phyloP scores from a whole-genome alignment of 2,113 vertebrate genomes.

The Pseudorectes ferrugineus region DNA sequence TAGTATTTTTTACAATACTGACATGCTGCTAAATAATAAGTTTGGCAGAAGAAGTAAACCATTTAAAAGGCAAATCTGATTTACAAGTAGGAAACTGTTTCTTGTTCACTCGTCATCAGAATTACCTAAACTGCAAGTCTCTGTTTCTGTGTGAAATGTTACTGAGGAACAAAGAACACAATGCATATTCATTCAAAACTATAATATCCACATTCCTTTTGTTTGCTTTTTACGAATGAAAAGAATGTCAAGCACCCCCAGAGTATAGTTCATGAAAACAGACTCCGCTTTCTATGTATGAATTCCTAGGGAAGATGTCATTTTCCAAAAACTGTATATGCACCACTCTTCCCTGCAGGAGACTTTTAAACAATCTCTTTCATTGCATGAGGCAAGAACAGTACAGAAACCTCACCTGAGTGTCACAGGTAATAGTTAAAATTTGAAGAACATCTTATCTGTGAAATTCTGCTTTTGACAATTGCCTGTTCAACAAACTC shows the following conservation, averaged over 20 bases:
- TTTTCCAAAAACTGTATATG: neutral
- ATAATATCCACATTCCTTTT: neutral
- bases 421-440: neutral
- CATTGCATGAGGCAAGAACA: neutral
- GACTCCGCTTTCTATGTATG: neutral
- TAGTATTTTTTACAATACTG: neutral
- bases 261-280: neutral
- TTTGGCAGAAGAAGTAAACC: neutral
- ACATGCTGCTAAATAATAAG: neutral
- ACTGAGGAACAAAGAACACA: neutral
- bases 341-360: neutral
- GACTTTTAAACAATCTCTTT: neutral
- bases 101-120: neutral
- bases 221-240: neutral
- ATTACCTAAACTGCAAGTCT: neutral
- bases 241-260: neutral
- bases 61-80: neutral
- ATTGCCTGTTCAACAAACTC: neutral
- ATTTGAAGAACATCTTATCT: neutral
- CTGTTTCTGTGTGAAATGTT: neutral
- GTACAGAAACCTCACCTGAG: neutral
- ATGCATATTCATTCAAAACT: neutral
- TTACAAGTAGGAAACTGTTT: neutral
- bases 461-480: neutral
- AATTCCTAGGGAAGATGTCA: neutral